Conservation (phyloP, 2,888 invertebrate genomes). For the Sceliomorpha sp. region DNA sequence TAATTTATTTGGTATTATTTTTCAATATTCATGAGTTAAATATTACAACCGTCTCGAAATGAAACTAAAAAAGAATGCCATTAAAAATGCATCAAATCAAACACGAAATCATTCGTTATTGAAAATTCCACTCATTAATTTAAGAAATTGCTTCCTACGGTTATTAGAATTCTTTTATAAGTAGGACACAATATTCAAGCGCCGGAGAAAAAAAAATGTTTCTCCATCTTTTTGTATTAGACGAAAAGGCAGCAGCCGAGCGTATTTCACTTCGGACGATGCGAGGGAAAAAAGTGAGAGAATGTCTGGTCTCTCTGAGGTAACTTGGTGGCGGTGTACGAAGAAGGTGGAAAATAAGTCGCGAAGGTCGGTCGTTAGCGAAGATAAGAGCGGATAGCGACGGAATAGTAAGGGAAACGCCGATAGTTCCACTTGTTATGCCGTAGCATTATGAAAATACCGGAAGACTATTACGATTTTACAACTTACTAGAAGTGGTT, state of each 20-base stretch:
- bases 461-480: constrained; percentile 77
- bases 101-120: constrained; percentile 7
- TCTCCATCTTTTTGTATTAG: constrained; percentile 19
- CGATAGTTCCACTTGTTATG: constrained; percentile 75
- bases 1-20: no score
- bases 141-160: constrained; percentile 12
- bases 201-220: constrained; percentile 11
- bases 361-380: constrained; percentile 65
- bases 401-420: constrained; percentile 71
- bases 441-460: constrained; percentile 77
- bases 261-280: constrained; percentile 26
- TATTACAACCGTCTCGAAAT: no score
- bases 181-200: constrained; percentile 17
- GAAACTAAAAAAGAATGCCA: no score
- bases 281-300: constrained; percentile 21
- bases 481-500: constrained; percentile 75
- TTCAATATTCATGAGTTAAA: no score
- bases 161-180: constrained; percentile 32
- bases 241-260: constrained; percentile 22
- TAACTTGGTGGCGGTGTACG: constrained; percentile 16
- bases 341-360: constrained; percentile 63
- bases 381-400: constrained; percentile 67
- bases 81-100: constrained; percentile 10
- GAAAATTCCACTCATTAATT: constrained; percentile 2
- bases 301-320: constrained; percentile 13